phyloP scores from a whole-genome alignment of 2,797 vertebrate genomes.

The Prunella strophiata region DNA sequence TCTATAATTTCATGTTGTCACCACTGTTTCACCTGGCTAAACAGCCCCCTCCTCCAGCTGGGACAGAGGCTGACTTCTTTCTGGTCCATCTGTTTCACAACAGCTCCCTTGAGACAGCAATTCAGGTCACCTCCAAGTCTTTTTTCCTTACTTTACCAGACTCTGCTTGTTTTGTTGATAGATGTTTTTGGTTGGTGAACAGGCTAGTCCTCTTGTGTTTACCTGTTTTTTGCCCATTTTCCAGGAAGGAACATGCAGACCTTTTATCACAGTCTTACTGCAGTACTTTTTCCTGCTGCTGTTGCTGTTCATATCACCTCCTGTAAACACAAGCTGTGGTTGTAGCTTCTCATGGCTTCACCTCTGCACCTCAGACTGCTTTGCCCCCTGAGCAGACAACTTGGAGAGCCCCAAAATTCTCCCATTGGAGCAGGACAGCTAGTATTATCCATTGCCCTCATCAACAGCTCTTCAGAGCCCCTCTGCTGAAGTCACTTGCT shows the following conservation, averaged over 20 bases:
- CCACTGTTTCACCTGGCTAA: background rate
- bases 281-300: background rate
- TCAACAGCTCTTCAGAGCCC: background rate
- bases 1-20: background rate
- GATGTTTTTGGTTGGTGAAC: background rate
- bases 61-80: background rate
- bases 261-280: background rate
- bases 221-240: background rate
- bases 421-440: background rate
- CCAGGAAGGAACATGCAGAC: background rate
- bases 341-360: background rate
- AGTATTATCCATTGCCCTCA: background rate
- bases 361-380: background rate
- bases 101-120: background rate
- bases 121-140: background rate
- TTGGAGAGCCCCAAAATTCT: background rate
- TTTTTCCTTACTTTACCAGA: background rate
- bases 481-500: background rate
- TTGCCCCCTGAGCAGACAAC: background rate
- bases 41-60: background rate
- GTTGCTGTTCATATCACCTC: background rate
- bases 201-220: background rate
- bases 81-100: background rate
- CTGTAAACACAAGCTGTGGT: accelerated
- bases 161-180: background rate